Percentiles rank a stretch among this genome's conserved stretches.
These are phyloP conservation scores for Tribolium madens DNA, from an alignment of 1,140 invertebrate species.

Conservation along the genomic window DNA sequence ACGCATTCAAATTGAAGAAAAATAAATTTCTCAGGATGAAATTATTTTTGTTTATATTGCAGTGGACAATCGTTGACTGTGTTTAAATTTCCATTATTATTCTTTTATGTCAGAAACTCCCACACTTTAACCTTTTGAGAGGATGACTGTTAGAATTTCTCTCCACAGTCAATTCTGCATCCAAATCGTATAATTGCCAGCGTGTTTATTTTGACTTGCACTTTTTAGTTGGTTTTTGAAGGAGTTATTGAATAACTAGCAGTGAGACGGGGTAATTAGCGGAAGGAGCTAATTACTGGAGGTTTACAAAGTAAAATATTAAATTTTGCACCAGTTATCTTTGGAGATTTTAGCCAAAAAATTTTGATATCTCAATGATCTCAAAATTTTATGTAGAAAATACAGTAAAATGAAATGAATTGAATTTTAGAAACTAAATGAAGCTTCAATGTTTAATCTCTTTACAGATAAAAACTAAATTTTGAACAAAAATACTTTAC, in stretches of 20 bases:
- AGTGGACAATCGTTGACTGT: constrained; percentile 30
- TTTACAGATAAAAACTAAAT: too few relatives aligned
- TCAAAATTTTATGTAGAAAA: too few relatives aligned
- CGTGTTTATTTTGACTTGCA: constrained; percentile 40
- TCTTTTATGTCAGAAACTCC: constrained; percentile 12
- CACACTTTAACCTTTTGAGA: constrained; percentile 20
- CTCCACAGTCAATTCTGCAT: constrained; percentile 17
- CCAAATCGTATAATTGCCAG: constrained; percentile 39
- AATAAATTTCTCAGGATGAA: constrained; percentile 16
- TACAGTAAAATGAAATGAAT: too few relatives aligned
- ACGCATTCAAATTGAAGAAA: constrained; percentile 9
- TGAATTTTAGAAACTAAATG: too few relatives aligned
- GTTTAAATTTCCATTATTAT: constrained; percentile 35
- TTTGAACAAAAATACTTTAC: too few relatives aligned
- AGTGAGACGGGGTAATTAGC: constrained; percentile 2
- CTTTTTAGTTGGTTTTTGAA: constrained; percentile 13
- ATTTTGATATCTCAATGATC: too few relatives aligned
- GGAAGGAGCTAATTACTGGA: neutral
- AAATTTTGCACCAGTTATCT: too few relatives aligned
- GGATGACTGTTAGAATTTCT: constrained; percentile 19
- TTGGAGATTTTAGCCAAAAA: neutral
- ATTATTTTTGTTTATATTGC: constrained; percentile 22
- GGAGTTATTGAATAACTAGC: neutral
- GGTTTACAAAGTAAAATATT: neutral
- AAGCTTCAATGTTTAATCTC: too few relatives aligned